These are phyloP conservation scores for Phycodurus eques DNA, from an alignment of 2,113 vertebrate species.

Conservation along the genomic window DNA sequence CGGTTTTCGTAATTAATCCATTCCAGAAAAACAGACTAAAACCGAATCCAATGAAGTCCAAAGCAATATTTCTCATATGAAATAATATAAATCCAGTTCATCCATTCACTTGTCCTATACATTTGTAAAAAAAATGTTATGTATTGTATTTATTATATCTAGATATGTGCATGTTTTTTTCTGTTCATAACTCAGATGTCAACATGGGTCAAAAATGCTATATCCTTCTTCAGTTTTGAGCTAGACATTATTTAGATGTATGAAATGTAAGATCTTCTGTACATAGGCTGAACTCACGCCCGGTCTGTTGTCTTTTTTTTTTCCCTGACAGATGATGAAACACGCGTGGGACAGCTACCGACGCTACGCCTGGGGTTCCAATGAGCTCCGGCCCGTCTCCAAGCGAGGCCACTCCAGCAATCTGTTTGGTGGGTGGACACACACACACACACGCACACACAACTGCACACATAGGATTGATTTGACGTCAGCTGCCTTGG, in stretches of 20 bases:
- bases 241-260: neutral
- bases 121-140: neutral
- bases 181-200: neutral
- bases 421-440: constrained; percentile 92
- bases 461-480: constrained; percentile 42
- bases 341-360: constrained; percentile 97
- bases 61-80: too few species aligned
- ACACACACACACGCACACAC: constrained; percentile 22
- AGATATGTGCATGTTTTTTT: neutral
- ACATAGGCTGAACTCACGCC: neutral
- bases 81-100: too few species aligned
- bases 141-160: too few species aligned
- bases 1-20: too few species aligned
- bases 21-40: too few species aligned
- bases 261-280: neutral
- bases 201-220: neutral
- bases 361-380: constrained; percentile 92
- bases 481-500: constrained; percentile 49
- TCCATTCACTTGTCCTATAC: neutral
- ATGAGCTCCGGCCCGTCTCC: constrained; percentile 92
- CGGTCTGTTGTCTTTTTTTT: neutral
- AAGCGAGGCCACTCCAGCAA: constrained; percentile 97
- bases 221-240: neutral
- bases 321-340: constrained; percentile 89
- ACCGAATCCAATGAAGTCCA: too few species aligned